Evolutionary conservation across 2,888 invertebrate species (phyloP).

Genomic region (Chymomyza fuscimana): DNA sequence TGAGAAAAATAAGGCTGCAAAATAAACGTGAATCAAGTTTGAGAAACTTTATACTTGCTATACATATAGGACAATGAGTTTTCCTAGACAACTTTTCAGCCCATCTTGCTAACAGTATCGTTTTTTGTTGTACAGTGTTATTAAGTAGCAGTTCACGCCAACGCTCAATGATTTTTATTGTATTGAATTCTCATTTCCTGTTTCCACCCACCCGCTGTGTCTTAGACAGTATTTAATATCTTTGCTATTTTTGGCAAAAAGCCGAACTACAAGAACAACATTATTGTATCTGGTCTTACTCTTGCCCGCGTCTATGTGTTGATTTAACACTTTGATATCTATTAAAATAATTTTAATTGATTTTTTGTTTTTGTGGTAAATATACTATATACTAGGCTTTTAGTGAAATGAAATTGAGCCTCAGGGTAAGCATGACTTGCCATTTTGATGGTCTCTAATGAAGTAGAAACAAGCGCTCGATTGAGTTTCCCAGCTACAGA

Average conservation of each 20-base stretch:
- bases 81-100: not conserved
- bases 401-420: not conserved
- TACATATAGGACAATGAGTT: too few species aligned
- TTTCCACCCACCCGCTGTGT: constrained; percentile 15
- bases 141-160: constrained; percentile 47
- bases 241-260: constrained; percentile 60
- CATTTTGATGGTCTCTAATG: too few species aligned
- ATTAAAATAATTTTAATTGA: constrained; percentile 50
- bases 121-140: constrained; percentile 53
- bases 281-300: not conserved
- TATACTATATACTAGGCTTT: not conserved
- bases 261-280: constrained; percentile 33
- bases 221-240: constrained; percentile 45
- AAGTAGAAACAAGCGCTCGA: too few species aligned
- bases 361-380: constrained; percentile 13
- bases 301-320: constrained; percentile 27
- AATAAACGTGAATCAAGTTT: too few species aligned
- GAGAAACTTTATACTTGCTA: too few species aligned
- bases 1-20: too few species aligned
- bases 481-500: too few species aligned
- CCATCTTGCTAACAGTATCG: too few species aligned
- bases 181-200: constrained; percentile 65
- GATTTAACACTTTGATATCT: constrained; percentile 44
- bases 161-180: constrained; percentile 59
- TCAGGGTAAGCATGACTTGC: not conserved